These are phyloP conservation scores for Drosophila cracens DNA, from an alignment of 2,888 invertebrate genomes.

Conservation along the genomic window DNA sequence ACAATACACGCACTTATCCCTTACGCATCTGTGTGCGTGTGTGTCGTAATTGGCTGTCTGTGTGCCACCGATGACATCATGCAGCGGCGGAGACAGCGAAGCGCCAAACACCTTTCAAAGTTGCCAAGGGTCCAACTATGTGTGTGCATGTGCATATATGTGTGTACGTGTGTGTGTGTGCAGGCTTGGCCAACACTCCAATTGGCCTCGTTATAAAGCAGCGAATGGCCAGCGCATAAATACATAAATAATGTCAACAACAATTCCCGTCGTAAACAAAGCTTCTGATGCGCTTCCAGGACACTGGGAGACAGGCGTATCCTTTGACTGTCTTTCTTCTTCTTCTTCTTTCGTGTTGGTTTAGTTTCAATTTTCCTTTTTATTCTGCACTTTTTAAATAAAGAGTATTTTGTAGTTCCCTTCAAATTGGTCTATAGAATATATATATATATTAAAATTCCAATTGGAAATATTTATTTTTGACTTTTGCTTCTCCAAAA, in stretches of 20 bases:
- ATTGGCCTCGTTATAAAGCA: conserved; percentile 54
- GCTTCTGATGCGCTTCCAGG: neutral
- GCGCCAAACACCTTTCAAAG: conserved; percentile 57
- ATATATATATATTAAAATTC: neutral
- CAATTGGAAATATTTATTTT: neutral
- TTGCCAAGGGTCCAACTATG: conserved; percentile 40
- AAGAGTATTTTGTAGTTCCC: neutral
- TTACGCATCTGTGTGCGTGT: conserved; percentile 30
- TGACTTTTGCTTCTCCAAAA: neutral
- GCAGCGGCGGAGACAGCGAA: conserved; percentile 59
- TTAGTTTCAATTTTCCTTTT: neutral
- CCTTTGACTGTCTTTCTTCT: neutral
- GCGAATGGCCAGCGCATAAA: conserved; percentile 52
- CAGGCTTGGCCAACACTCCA: conserved; percentile 64
- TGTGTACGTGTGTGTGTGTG: conserved; percentile 18
- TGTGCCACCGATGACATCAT: conserved; percentile 69
- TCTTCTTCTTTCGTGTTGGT: neutral
- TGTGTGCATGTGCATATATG: neutral
- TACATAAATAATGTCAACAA: neutral
- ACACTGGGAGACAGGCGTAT: neutral
- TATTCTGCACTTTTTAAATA: neutral
- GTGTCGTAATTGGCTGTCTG: conserved; percentile 71
- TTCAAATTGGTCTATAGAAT: neutral
- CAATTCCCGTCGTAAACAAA: neutral
- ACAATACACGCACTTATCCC: conserved; percentile 30